phyloP scores from a whole-genome alignment of 2,888 invertebrate genomes.

The Diloba caeruleocephala region DNA sequence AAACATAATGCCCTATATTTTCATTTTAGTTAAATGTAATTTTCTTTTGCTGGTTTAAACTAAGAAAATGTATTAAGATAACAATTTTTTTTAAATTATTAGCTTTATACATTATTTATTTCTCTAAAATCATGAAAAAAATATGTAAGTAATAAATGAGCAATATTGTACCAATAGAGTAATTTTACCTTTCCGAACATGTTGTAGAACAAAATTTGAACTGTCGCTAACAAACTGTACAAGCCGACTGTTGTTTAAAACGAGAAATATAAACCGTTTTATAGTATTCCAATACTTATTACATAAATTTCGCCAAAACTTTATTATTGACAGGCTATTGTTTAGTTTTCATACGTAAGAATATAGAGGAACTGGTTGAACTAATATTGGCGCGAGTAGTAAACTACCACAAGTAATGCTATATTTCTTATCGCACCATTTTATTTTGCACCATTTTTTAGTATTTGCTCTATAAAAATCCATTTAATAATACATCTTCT shows the following conservation, averaged over 20 bases:
- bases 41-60: too few relatives aligned
- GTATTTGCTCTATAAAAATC: too few relatives aligned
- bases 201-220: conserved; percentile 71
- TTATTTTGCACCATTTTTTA: too few relatives aligned
- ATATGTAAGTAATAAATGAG: too few relatives aligned
- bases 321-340: conserved; percentile 67
- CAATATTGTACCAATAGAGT: too few relatives aligned
- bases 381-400: background rate
- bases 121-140: too few relatives aligned
- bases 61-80: too few relatives aligned
- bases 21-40: background rate
- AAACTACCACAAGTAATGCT: too few relatives aligned
- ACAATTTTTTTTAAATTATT: too few relatives aligned
- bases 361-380: conserved; percentile 60
- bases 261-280: conserved; percentile 77
- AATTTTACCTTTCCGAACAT: conserved; percentile 75
- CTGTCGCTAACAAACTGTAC: conserved; percentile 75
- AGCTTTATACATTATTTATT: too few relatives aligned
- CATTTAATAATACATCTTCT: too few relatives aligned
- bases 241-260: conserved; percentile 79
- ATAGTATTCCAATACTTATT: conserved; percentile 84
- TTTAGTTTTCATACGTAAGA: conserved; percentile 60
- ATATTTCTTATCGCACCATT: too few relatives aligned
- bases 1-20: background rate
- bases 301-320: conserved; percentile 79